A percentile compares a stretch with the other conserved stretches of the same genome.
Conservation (phyloP, 2,888 invertebrate species). For the Dascillus cervinus region DNA sequence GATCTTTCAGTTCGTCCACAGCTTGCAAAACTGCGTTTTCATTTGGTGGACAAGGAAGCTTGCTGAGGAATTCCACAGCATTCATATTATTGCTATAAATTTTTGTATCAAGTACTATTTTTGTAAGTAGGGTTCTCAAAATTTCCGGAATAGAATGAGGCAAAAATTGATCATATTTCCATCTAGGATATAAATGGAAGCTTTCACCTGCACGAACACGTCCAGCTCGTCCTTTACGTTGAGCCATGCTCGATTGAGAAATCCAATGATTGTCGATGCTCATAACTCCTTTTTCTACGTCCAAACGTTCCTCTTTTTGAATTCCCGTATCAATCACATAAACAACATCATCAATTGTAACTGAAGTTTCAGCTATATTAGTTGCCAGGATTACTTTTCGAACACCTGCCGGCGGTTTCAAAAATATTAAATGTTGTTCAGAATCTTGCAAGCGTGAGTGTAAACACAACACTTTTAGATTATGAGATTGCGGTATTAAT, state of each 20-base stretch:
- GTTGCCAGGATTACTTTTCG: conserved; percentile 65
- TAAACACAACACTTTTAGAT: conserved; percentile 30
- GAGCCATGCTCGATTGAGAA: conserved; percentile 54
- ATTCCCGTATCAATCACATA: conserved; percentile 61
- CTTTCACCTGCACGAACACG: conserved; percentile 55
- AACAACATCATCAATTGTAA: conserved; percentile 65
- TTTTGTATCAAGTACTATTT: conserved; percentile 53
- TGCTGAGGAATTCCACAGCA: conserved; percentile 50
- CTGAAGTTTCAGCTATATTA: conserved; percentile 64
- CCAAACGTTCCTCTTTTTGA: conserved; percentile 51
- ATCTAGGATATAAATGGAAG: conserved; percentile 49
- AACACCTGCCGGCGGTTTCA: conserved; percentile 42
- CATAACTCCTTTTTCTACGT: conserved; percentile 45
- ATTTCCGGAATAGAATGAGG: conserved; percentile 57
- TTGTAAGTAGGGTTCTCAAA: conserved; percentile 48
- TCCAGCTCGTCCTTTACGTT: conserved; percentile 63
- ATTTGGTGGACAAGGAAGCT: conserved; percentile 56
- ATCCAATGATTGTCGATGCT: conserved; percentile 53
- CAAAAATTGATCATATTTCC: conserved; percentile 45
- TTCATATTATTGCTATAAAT: conserved; percentile 51
- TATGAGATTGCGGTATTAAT: conserved; percentile 38
- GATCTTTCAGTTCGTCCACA: conserved; percentile 51
- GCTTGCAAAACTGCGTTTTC: conserved; percentile 47
- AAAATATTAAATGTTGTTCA: conserved; percentile 54
- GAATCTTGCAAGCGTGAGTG: conserved; percentile 49